Evolutionary conservation across 2,888 invertebrate genomes (phyloP).

Genomic region (Gortyna flavago): DNA sequence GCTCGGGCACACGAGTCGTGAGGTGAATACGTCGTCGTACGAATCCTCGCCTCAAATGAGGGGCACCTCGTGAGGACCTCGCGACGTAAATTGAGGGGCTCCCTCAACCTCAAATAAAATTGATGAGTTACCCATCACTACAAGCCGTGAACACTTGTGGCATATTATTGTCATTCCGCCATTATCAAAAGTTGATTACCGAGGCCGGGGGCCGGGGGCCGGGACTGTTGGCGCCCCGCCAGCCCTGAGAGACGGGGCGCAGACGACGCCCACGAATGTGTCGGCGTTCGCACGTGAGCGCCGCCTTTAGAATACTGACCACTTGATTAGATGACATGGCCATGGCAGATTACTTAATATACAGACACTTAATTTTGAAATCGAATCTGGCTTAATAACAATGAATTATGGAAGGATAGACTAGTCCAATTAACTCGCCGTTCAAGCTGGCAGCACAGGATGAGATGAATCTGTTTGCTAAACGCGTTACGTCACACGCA

Average conservation of each 20-base stretch:
- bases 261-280: conserved; percentile 63
- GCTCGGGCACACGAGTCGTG: too few relatives aligned
- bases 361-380: conserved; percentile 30
- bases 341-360: conserved; percentile 37
- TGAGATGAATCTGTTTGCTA: conserved; percentile 24
- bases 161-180: too few relatives aligned
- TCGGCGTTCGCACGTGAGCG: conserved; percentile 43
- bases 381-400: conserved; percentile 35
- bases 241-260: conserved; percentile 61
- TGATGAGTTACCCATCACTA: too few relatives aligned
- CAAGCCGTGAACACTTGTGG: too few relatives aligned
- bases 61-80: too few relatives aligned
- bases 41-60: too few relatives aligned
- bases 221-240: conserved; percentile 57
- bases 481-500: neutral
- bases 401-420: conserved; percentile 26
- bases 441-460: conserved; percentile 5
- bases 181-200: too few relatives aligned
- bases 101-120: too few relatives aligned
- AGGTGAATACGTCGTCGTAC: too few relatives aligned
- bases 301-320: conserved; percentile 31
- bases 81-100: too few relatives aligned
- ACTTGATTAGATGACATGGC: conserved; percentile 41
- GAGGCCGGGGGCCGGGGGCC: conserved; percentile 8
- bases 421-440: conserved; percentile 23